Percentiles rank a stretch among this genome's conserved stretches.
These are phyloP conservation scores for Apantesis nais DNA, from an alignment of 2,888 invertebrate species.

Conservation along the genomic window DNA sequence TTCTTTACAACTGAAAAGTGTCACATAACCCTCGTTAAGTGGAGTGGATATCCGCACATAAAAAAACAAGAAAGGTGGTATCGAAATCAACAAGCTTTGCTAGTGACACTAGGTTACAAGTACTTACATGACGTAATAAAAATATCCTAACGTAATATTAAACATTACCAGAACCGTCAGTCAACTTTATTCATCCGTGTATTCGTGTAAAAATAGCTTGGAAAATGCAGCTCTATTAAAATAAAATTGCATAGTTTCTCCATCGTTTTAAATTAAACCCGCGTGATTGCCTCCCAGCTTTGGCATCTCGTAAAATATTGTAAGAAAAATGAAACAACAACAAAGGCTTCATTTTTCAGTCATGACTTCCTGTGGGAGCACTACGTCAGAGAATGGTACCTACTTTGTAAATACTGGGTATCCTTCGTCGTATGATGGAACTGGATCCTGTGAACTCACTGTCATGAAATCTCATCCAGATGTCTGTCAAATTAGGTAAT, in stretches of 20 bases:
- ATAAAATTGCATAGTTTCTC: neutral
- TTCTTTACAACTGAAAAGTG: no score
- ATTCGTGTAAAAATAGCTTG: neutral
- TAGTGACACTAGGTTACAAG: neutral
- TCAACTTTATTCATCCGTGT: neutral
- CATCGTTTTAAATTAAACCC: neutral
- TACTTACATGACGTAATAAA: no score
- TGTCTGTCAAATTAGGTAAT: slow-evolving; percentile 93
- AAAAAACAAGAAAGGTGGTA: no score
- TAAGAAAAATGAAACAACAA: neutral
- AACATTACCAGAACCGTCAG: neutral
- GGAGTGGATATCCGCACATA: no score
- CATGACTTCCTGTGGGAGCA: slow-evolving; percentile 91
- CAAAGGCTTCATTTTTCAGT: slow-evolving; percentile 79
- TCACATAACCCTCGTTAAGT: no score
- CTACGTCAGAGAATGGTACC: slow-evolving; percentile 92
- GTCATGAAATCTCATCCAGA: slow-evolving; percentile 91
- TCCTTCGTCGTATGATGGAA: slow-evolving; percentile 90
- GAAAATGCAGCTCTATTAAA: neutral
- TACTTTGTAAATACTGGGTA: slow-evolving; percentile 94
- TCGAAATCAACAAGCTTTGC: no score
- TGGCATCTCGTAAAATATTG: neutral
- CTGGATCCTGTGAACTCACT: slow-evolving; percentile 94
- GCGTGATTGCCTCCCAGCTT: neutral
- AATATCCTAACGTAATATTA: neutral